These are phyloP conservation scores for Phyllotreta cruciferae DNA, from an alignment of 2,888 invertebrate species.

Conservation along the genomic window DNA sequence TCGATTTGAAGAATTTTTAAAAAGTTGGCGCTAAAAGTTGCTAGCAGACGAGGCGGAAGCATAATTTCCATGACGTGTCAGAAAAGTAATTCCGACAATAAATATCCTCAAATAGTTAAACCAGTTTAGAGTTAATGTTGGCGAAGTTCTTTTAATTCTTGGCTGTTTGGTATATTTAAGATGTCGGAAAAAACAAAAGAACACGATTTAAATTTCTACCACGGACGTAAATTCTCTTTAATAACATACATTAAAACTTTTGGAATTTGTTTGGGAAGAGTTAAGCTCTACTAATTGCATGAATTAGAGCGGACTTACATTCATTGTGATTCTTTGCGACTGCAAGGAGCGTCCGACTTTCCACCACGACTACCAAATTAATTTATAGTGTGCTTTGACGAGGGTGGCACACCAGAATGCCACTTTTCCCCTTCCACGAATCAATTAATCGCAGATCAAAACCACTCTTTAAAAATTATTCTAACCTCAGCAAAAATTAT, in stretches of 20 bases:
- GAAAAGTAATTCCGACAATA: conserved; percentile 33
- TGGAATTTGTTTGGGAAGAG: conserved; percentile 57
- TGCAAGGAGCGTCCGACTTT: conserved; percentile 29
- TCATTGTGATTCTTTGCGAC: conserved; percentile 58
- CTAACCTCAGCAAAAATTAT: conserved; percentile 18
- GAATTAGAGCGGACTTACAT: conserved; percentile 59
- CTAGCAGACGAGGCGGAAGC: conserved; percentile 13
- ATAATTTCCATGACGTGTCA: conserved; percentile 31
- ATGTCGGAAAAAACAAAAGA: conserved; percentile 42
- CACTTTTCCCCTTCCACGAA: conserved; percentile 30
- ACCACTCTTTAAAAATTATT: conserved; percentile 11
- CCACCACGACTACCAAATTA: conserved; percentile 50
- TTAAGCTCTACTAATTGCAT: conserved; percentile 59
- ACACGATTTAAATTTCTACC: conserved; percentile 46
- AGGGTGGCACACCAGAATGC: conserved; percentile 34
- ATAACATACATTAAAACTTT: conserved; percentile 60
- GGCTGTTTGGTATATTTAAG: conserved; percentile 42
- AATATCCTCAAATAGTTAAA: conserved; percentile 33
- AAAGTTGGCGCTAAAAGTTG: conserved; percentile 8
- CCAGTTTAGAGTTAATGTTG: conserved; percentile 33
- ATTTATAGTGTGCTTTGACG: conserved; percentile 51
- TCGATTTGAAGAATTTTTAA: background rate
- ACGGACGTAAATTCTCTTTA: conserved; percentile 57
- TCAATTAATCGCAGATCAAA: conserved; percentile 16
- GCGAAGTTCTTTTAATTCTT: conserved; percentile 39